Percentiles rank a stretch among this genome's conserved stretches.
phyloP scores from a whole-genome alignment of 2,888 invertebrate genomes.

The Eledone cirrhosa region DNA sequence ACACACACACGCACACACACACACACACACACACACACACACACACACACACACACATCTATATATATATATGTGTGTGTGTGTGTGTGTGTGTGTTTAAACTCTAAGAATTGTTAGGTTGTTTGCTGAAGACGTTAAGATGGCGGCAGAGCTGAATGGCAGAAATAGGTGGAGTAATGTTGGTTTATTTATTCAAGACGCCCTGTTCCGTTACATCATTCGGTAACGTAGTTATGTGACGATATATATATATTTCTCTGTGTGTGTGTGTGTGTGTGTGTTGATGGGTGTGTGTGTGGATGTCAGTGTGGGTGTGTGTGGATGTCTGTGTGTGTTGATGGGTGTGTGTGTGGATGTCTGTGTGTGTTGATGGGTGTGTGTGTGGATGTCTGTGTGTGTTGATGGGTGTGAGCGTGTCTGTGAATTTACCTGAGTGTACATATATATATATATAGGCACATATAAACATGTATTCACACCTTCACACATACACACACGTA shows the following conservation, averaged over 20 bases:
- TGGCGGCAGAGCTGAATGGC: too few species aligned
- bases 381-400: neutral
- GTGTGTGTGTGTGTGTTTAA: neutral
- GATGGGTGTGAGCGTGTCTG: neutral
- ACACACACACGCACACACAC: constrained; percentile 23
- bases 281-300: neutral
- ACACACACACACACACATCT: neutral
- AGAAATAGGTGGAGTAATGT: too few species aligned
- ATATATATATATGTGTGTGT: neutral
- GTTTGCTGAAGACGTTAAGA: too few species aligned
- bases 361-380: neutral
- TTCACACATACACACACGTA: neutral
- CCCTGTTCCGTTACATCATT: too few species aligned
- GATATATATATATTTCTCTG: neutral
- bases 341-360: neutral
- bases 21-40: constrained; percentile 23
- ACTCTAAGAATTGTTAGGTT: too few species aligned
- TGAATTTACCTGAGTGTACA: neutral
- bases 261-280: neutral
- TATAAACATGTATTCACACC: neutral
- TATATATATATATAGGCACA: constrained; percentile 4
- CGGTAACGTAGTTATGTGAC: too few species aligned
- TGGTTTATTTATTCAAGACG: too few species aligned
- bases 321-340: neutral
- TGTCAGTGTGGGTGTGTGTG: neutral